Base-by-base conservation (phyloP, 37 sponge, comb jelly and placozoan species). In the Oscarella lobularis region DNA sequence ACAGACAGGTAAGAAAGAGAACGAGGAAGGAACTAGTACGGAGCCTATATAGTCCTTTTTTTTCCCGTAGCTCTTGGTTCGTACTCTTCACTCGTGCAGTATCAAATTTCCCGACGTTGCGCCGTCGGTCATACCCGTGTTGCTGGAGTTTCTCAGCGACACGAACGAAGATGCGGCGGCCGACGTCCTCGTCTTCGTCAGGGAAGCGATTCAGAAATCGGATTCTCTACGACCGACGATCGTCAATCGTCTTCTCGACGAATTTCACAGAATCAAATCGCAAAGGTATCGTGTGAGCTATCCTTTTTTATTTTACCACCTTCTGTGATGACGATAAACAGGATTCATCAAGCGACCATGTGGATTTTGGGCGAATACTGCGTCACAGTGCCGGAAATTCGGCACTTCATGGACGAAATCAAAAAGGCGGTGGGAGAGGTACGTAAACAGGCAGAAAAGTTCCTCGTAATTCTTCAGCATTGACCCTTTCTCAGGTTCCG, bases 331-430 rank as follows among this genome's bases (percentile, higher is more conserved):
- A 48, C 20, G 60, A 27, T 5, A 6, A 3, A 27, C 55, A 85
- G 87, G 37, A 81, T 88, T 31, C 85, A 82, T 68, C 81, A 90
- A 40, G 86, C 85, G 48, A 80, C 84, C 3, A 76, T 98, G 76
- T 98, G 99, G 99, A 92, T 98, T 2, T 82, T 98, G 75, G 99
- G 99, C 34, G 95, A 98, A 80, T 94, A 94, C 80, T 95, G 92
- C 39, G 83, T 78, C n/a, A 66, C 82, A 73, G 83, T 90, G 38
- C 85, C 83, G 38, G 95, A 98, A 70, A 94, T 93, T 20, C 68
- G 87, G 9, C 60, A 78, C 30, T 87, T 98, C 68, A 65, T 98
- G 34, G 75, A 84, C 36, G 95, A 81, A 41, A 79, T 98, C 4
- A 72, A 83, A 48, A 79, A 83, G 6, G 60, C 88, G 2, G 40